Evolutionary conservation across 2,888 invertebrate species (phyloP), one percentile per base, ranked within the genome.

Genomic region (Lysandra coridon): DNA sequence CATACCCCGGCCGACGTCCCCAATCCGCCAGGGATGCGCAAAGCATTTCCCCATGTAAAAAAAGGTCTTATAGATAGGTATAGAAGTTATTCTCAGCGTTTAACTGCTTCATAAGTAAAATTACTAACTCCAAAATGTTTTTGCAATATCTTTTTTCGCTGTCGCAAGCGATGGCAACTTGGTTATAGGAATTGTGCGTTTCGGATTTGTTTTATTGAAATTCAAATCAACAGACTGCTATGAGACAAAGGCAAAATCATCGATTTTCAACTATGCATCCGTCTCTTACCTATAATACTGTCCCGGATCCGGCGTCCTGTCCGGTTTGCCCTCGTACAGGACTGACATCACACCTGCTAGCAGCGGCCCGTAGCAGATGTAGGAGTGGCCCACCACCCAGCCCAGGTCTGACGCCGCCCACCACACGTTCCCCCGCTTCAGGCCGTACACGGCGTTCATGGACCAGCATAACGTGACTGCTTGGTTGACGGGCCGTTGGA

Each of bases 311-410:
- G 99, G 99, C 0, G 99, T 99, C 81, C 98, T 96, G 84, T 99
- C 98, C 0, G 99, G 99, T 88, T 99, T 99, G 2, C 99, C 99
- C 90, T 99, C 98, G 86, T 97, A 98, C 93, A 98, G 96, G 33
- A 98, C 95, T 78, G 97, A 97, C 0, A 98, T 98, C 73, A 96
- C 94, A 0, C 98, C 98, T 82, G 97, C 96, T 0, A 98, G 91
- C 4, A 99, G 92, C 0, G 99, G 99, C 0, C 97, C 99, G 85
- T 99, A 99, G 89, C 98, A 98, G 84, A 98, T 98, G 89, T 98
- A 99, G 0, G 98, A 98, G 87, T 98, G 98, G 0, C 99, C 99
- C 0, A 99, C 98, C 0, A 99, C 98, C 98, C 98, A 98, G 14
- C 98, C 98, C 79, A 97, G 95, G 86, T 97, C 97, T 69, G 98